These are phyloP conservation scores for Tapera naevia DNA, from an alignment of 2,797 vertebrate species.

Conservation along the genomic window DNA sequence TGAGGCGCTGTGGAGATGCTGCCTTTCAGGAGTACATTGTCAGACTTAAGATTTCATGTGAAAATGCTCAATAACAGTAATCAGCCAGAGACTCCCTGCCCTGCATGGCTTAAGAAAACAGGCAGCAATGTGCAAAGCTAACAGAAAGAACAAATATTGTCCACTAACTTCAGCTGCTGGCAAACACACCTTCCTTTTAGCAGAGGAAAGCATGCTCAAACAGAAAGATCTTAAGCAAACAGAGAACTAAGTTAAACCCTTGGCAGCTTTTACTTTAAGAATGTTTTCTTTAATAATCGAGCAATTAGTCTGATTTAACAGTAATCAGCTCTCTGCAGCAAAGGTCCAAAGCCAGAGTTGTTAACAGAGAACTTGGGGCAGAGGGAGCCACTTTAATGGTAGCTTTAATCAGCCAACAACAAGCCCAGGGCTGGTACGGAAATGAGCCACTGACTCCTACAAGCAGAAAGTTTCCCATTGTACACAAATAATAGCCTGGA, in stretches of 20 bases:
- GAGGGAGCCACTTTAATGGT: accelerated
- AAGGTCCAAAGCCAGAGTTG: not conserved
- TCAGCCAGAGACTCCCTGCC: not conserved
- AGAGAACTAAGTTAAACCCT: not conserved
- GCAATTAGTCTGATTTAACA: not conserved
- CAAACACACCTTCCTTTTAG: not conserved
- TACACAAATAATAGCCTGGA: not conserved
- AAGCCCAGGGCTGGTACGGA: not conserved
- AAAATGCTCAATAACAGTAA: not conserved
- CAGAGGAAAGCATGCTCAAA: not conserved
- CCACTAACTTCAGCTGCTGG: not conserved
- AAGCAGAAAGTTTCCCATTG: not conserved
- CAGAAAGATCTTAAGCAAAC: not conserved
- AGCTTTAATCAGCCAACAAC: not conserved
- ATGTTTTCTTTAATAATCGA: not conserved
- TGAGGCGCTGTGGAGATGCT: not conserved
- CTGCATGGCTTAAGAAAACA: not conserved
- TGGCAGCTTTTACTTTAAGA: not conserved
- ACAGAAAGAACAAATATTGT: not conserved
- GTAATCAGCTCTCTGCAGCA: not conserved
- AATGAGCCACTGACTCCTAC: not conserved
- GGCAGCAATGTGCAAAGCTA: not conserved
- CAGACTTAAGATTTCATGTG: not conserved
- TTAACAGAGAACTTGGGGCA: not conserved
- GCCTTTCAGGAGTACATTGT: not conserved